Conservation (phyloP, 1,140 invertebrate species). For the Spodoptera litura region DNA sequence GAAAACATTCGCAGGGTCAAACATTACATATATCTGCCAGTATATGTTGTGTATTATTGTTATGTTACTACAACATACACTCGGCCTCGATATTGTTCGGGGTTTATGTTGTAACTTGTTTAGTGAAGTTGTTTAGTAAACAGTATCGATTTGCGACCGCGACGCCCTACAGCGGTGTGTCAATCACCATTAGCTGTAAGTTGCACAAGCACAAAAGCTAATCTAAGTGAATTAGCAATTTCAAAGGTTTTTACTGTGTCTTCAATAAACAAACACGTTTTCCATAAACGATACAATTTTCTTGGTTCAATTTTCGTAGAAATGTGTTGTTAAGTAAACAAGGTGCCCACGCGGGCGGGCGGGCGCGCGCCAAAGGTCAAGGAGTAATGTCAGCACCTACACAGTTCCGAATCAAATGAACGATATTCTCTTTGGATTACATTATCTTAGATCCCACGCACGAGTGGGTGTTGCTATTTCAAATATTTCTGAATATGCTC, state of each 20-base stretch:
- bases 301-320: constrained; percentile 7
- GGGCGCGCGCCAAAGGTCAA: constrained; percentile 35
- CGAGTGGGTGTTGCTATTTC: constrained; percentile 8
- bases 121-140: too few species aligned
- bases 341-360: constrained; percentile 13
- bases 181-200: background rate
- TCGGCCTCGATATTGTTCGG: too few species aligned
- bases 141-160: too few species aligned
- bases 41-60: too few species aligned
- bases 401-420: constrained; percentile 41
- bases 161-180: background rate
- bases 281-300: constrained; percentile 32
- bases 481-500: constrained; percentile 22
- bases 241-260: background rate
- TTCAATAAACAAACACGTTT: constrained; percentile 21
- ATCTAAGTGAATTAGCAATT: background rate
- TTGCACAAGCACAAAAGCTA: background rate
- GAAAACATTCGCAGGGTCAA: too few species aligned
- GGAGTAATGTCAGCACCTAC: constrained; percentile 44
- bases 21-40: too few species aligned
- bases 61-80: too few species aligned
- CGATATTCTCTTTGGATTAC: constrained; percentile 42
- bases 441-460: constrained; percentile 39
- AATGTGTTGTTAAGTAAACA: constrained; percentile 36
- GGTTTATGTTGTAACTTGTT: too few species aligned